Evolutionary conservation across 2,888 invertebrate genomes (phyloP), one percentile per base, ranked within the genome.

Genomic region (Mythimna impura): DNA sequence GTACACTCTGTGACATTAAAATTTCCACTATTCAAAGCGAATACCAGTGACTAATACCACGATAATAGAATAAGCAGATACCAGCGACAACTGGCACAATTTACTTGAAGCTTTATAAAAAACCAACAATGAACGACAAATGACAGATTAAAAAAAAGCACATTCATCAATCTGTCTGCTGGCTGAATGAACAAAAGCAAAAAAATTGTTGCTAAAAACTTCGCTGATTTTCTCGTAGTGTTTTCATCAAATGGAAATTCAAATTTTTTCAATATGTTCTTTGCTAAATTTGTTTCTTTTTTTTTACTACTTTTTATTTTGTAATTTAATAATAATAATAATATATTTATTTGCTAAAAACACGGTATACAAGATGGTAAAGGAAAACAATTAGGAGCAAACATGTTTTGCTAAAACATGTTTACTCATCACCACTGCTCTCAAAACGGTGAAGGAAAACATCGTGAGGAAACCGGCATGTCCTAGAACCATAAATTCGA

Each of bases 121-220:
- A 61, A 62, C 40, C 52, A 25, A 52, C 20, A 62, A 40, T 9
- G 14, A 22, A 30, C 10, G 40, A 54, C 54, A 25, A 54, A 7
- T 74, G 22, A 55, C n/a, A 34, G 40, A 61, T 30, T 73, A n/a
- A 73, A 72, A 64, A 25, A 72, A 62, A 50, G 57, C 20, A 34
- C 63, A 34, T 34, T 43, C 64, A 43, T 64, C 34, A 43, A 72
- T 43, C 22, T 25, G 25, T 17, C 2, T 34, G 52, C 12, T 50
- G 25, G 22, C 30, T 43, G 22, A 8, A 63, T 54, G 52, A 25
- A 63, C 22, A 54, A 74, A 73, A 22, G n/a, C 47, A 36, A n/a
- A n/a, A 36, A 52, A 52, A 52, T 8, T n/a, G n/a, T 50, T n/a
- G 50, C 8, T 8, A 36, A 47, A 71, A 71, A 55, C 9, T 30